Evolutionary conservation across 2,888 invertebrate genomes (phyloP), one percentile per base, ranked within the genome.

Genomic region (Cheilosia pagana): DNA sequence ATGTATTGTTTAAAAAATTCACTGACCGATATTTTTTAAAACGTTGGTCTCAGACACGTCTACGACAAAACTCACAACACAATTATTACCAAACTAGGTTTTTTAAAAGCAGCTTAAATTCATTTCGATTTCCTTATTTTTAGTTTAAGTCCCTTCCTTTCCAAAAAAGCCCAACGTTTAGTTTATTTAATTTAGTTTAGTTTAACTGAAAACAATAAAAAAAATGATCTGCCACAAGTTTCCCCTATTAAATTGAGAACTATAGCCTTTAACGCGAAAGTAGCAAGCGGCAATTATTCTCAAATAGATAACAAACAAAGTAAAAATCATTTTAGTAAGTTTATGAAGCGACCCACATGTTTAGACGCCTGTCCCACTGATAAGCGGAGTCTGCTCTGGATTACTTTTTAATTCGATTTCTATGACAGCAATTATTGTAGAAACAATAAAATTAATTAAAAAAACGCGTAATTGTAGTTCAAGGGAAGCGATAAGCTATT

Each of bases 291-390:
- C 3, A 57, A 14, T 19, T n/a, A 41, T 21, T 55, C 14, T 16
- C 5, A 3, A 23, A 59, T 12, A 45, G 67, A 62, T 74, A 74
- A 62, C 7, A 41, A 60, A 31, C 6, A 10, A 62, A 53, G 53
- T 53, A 57, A 48, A 81, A 25, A 8, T 21, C 10, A 50, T 50
- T 53, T 41, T 16, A 48, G 55, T 41, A 48, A 45, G 19, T 21
- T 48, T 10, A 45, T 35, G 28, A 19, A 60, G 14, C 72, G 78
- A 78, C 78, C 83, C 74, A 83, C 45, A 83, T 78, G 78, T 21
- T 68, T 53, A 74, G 74, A 74, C 74, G 59, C 45, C 57, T 41
- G 19, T n/a, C 41, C 16, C 19, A 16, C 50, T 19, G 77, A 78
- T 78, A 78, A 78, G 70, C 7, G 70, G 4, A 2, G 21, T 53